Evolutionary conservation across 1,140 invertebrate species (phyloP).

Genomic region (Dendroctonus ponderosae): DNA sequence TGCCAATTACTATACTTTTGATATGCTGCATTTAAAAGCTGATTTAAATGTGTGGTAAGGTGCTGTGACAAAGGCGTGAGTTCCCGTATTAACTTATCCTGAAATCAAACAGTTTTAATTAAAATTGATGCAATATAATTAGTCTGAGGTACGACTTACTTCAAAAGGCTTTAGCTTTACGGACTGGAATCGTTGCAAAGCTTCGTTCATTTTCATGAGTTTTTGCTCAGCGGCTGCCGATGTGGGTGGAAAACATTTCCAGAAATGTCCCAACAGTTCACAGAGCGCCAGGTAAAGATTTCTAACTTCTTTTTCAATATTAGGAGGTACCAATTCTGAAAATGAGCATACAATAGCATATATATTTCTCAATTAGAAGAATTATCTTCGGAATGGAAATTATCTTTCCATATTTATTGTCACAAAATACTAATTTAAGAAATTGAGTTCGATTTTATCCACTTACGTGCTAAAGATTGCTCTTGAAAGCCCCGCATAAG

Average conservation of each 20-base stretch:
- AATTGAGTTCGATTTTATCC: constrained; percentile 19
- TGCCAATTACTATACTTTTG: constrained; percentile 83
- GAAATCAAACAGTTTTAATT: constrained; percentile 27
- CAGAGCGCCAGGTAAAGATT: constrained; percentile 80
- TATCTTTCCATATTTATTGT: no score
- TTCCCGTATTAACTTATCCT: constrained; percentile 77
- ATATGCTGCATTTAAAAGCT: constrained; percentile 78
- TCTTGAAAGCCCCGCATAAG: constrained; percentile 86
- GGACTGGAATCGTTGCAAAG: constrained; percentile 82
- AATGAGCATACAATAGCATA: neutral
- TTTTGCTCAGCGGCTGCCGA: constrained; percentile 77
- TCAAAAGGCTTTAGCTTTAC: constrained; percentile 83
- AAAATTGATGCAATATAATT: no score
- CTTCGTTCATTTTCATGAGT: constrained; percentile 81
- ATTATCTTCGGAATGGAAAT: no score
- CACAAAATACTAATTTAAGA: no score
- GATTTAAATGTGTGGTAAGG: constrained; percentile 82
- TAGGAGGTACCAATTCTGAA: constrained; percentile 74
- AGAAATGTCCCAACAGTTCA: constrained; percentile 90
- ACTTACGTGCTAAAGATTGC: constrained; percentile 75
- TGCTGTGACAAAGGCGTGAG: constrained; percentile 75
- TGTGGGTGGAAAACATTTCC: constrained; percentile 89
- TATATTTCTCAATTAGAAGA: no score
- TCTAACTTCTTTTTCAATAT: constrained; percentile 80
- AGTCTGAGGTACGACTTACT: constrained; percentile 50